Base-by-base conservation (phyloP, 2,888 invertebrate genomes). In the Hypolimnas misippus region DNA sequence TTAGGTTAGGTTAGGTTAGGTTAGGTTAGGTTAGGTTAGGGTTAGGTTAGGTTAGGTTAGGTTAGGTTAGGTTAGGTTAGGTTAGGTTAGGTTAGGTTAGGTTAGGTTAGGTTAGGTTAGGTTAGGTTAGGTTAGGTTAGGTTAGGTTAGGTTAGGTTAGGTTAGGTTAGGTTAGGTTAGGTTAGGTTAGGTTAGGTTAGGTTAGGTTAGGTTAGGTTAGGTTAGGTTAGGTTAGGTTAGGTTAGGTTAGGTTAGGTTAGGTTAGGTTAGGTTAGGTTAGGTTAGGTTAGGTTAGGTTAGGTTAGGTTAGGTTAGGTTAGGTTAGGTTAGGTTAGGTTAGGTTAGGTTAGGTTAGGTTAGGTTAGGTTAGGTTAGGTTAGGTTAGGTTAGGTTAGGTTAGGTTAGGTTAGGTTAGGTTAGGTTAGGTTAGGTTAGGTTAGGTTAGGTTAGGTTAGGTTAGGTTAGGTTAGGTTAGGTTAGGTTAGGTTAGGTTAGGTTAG, bases 61-160 rank as follows among this genome's bases (percentile, higher is more conserved):
- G 67, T 63, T 64, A 60, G 61, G 67, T 61, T 67, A 59, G 67
- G 63, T 67, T 63, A 62, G 67, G 63, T 64, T 63, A 64, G 67
- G 63, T 67, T 63, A 64, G 67, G 67, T 67, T 67, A 64, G 67
- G 67, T 67, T 67, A 67, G 67, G 67, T 67, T 67, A 64, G 67
- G 67, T 66, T 66, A 63, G 67, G 67, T 67, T 67, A 64, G 67
- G 67, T 67, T 67, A 67, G 67, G 67, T 67, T 67, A 64, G 67
- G 67, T 67, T 67, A 64, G 67, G 67, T 67, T 67, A 62, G 67
- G 67, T 67, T 67, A 63, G 64, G 67, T 67, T 67, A 64, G 64
- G 67, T 67, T 67, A 67, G 67, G 67, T 67, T 65, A 29, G 29
- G 29, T 29, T 29, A 29, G 29, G 29, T 29, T 29, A 29, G 29